A percentile compares a stretch with the other conserved stretches of the same genome.
Conservation (phyloP, 2,797 vertebrate species). For the Thripadectes ignobilis region DNA sequence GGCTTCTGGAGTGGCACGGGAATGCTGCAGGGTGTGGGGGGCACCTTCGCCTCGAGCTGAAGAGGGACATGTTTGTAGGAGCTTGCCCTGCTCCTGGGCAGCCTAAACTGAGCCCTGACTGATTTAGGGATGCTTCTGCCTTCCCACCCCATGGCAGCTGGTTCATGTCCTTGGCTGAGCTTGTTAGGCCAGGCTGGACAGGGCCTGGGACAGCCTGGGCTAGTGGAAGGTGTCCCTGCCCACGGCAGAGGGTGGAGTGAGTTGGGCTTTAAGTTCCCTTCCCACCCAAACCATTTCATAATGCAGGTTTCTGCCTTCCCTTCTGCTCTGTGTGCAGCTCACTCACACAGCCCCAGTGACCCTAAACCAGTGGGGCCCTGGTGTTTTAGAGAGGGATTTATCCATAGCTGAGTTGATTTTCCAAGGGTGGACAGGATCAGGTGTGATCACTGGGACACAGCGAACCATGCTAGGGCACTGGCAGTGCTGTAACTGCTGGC, state of each 20-base stretch:
- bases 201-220: neutral
- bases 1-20: neutral
- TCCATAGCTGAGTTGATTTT: neutral
- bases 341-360: accelerated
- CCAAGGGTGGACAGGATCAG: neutral
- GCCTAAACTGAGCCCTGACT: neutral
- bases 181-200: accelerated
- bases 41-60: neutral
- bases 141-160: neutral
- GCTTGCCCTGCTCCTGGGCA: accelerated
- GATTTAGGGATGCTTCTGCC: neutral
- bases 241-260: neutral
- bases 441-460: neutral
- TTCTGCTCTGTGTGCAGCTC: neutral
- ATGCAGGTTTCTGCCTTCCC: neutral
- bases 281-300: neutral
- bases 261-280: neutral
- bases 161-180: accelerated
- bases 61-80: neutral
- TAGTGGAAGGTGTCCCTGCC: neutral
- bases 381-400: neutral
- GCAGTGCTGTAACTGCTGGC: neutral
- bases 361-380: neutral
- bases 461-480: neutral
- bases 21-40: too few relatives aligned